These are phyloP conservation scores for Limosa lapponica DNA, from an alignment of 2,797 vertebrate genomes.

Conservation along the genomic window DNA sequence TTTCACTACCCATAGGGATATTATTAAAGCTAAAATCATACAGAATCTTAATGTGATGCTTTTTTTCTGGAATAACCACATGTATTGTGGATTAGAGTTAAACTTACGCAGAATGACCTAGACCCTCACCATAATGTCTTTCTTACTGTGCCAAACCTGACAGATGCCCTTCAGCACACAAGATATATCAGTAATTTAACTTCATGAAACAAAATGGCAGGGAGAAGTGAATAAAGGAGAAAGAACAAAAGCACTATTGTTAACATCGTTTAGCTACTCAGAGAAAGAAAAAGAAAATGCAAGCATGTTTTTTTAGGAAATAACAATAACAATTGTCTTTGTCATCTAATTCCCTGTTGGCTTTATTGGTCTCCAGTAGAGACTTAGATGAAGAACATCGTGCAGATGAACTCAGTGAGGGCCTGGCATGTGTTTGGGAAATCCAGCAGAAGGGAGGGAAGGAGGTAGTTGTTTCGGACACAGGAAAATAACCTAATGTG, in stretches of 20 bases:
- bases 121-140: neutral
- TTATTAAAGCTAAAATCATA: neutral
- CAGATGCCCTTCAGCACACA: neutral
- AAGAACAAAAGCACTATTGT: slow-evolving; percentile 13
- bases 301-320: slow-evolving; percentile 33
- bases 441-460: neutral
- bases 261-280: slow-evolving; percentile 15
- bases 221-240: neutral
- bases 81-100: neutral
- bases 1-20: neutral
- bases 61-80: neutral
- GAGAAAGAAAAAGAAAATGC: slow-evolving; percentile 45
- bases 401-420: neutral
- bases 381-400: neutral
- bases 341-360: slow-evolving; percentile 48
- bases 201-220: slow-evolving; percentile 26
- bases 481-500: neutral
- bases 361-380: slow-evolving; percentile 22
- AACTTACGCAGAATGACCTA: neutral
- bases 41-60: neutral
- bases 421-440: neutral
- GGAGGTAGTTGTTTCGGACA: neutral
- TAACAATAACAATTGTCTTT: slow-evolving; percentile 54
- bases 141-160: neutral
- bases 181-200: neutral